These are phyloP conservation scores for Porphyrio hochstetteri DNA, from an alignment of 2,113 vertebrate genomes.

Conservation along the genomic window DNA sequence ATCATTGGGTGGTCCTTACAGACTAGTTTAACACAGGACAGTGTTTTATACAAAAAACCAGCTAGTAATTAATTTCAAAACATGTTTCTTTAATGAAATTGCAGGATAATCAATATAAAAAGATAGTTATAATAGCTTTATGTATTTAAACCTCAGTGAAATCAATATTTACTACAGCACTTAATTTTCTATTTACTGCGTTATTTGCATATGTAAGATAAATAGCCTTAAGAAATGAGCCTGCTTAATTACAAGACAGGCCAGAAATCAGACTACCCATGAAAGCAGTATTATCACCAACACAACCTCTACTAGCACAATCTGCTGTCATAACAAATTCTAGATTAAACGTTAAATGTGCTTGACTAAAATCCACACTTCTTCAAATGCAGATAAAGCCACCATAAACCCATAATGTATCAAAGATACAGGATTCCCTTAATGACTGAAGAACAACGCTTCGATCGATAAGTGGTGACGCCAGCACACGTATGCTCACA, in stretches of 20 bases:
- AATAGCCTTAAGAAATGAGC: constrained; percentile 22
- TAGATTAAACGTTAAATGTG: background rate
- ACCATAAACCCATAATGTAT: background rate
- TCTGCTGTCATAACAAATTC: background rate
- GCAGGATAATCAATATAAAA: background rate
- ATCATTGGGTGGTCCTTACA: background rate
- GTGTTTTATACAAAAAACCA: background rate
- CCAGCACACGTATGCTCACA: background rate
- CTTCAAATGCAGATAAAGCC: background rate
- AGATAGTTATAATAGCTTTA: background rate
- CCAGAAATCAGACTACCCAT: background rate
- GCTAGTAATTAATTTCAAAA: background rate
- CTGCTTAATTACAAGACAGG: background rate
- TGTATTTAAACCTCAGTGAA: background rate
- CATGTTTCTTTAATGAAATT: background rate
- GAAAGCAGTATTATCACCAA: background rate
- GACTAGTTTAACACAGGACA: background rate
- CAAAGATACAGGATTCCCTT: background rate
- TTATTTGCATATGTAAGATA: background rate
- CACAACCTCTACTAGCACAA: background rate
- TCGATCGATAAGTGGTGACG: background rate
- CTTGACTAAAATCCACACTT: background rate
- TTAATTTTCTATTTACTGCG: background rate
- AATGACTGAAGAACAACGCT: background rate
- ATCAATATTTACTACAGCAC: constrained; percentile 7